Evolutionary conservation across 2,113 vertebrate species (phyloP).

Genomic region (Ellobius talpinus): DNA sequence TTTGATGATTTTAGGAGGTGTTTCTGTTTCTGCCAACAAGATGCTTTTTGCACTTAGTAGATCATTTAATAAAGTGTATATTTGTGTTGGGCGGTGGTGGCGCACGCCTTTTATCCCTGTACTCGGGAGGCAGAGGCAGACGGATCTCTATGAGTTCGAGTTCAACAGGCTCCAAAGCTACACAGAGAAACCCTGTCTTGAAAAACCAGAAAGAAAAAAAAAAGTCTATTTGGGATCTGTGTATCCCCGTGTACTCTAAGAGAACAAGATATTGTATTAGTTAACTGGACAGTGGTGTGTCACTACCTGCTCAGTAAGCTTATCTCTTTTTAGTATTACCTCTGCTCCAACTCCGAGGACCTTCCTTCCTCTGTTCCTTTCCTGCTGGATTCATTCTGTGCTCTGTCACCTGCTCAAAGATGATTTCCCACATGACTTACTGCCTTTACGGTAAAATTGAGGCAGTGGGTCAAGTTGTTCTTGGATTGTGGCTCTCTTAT

Average conservation of each 20-base stretch:
- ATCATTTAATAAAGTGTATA: background rate
- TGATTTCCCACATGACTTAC: background rate
- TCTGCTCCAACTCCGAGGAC: background rate
- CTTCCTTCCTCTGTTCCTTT: background rate
- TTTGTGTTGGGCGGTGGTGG: no score
- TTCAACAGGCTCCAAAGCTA: no score
- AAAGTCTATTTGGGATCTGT: constrained; percentile 8
- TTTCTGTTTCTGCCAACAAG: background rate
- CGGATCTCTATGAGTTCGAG: no score
- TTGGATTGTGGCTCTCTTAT: background rate
- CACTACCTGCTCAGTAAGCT: background rate
- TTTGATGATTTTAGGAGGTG: background rate
- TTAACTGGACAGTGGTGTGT: background rate
- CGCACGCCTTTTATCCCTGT: no score
- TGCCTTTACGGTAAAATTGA: background rate
- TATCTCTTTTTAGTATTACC: background rate
- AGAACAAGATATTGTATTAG: background rate
- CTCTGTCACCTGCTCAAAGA: background rate
- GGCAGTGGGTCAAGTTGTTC: background rate
- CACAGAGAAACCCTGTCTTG: no score
- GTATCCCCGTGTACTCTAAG: background rate
- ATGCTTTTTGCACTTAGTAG: constrained; percentile 33
- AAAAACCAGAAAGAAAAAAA: background rate
- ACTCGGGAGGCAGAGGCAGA: no score
- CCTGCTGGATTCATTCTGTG: background rate